Conservation (phyloP, 2,113 vertebrate genomes). For the Halichoeres trimaculatus region DNA sequence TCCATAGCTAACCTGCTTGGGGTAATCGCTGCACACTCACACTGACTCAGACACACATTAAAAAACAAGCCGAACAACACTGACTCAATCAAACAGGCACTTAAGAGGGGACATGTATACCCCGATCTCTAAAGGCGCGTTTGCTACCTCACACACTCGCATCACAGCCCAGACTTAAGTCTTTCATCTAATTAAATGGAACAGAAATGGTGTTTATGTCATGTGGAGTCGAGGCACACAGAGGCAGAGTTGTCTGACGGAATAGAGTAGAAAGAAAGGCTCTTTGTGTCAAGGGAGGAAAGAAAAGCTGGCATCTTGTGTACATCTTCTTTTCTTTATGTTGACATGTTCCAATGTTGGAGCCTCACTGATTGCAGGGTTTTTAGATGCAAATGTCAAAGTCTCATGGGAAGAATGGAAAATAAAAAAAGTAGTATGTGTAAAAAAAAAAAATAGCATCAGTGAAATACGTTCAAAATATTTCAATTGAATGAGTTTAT, state of each 20-base stretch:
- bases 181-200: constrained; percentile 25
- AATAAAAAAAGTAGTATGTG: too few relatives aligned
- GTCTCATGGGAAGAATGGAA: too few relatives aligned
- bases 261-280: not conserved
- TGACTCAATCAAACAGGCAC: constrained; percentile 16
- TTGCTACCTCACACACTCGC: constrained; percentile 10
- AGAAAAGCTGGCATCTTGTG: not conserved
- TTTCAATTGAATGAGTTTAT: too few relatives aligned
- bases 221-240: constrained; percentile 13
- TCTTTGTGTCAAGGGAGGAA: not conserved
- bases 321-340: not conserved
- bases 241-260: not conserved
- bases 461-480: too few relatives aligned
- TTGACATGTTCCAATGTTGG: not conserved
- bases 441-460: too few relatives aligned
- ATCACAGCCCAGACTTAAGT: not conserved
- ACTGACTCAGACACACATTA: constrained; percentile 17
- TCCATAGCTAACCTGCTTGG: constrained; percentile 72
- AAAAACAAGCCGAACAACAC: not conserved
- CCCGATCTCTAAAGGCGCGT: constrained; percentile 24
- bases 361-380: too few relatives aligned
- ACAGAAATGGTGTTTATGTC: constrained; percentile 31
- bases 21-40: constrained; percentile 46
- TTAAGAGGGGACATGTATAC: not conserved
- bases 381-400: too few relatives aligned